Evolutionary conservation across 1,140 invertebrate genomes (phyloP), one percentile per base, ranked within the genome.

Genomic region (Odontomachus brunneus): DNA sequence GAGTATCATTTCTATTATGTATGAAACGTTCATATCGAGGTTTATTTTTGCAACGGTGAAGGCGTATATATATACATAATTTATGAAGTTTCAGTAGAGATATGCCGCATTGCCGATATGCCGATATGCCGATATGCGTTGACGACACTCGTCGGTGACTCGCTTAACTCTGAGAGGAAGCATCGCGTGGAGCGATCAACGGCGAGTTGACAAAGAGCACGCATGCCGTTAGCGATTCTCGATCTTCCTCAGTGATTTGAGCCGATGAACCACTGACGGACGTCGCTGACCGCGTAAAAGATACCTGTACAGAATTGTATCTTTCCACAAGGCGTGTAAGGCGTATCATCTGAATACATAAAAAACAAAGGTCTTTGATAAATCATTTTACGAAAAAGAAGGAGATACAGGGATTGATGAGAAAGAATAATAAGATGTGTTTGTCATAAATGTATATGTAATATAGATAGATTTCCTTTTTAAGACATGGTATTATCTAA

Each of bases 41-140:
- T 86, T 89, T 89, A 90, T 90, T 90, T 88, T 89, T 90, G 69
- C 85, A 89, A 84, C 9, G 83, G 57, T 84, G 81, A 84, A 85
- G 55, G 53, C 72, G 62, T 63, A 71, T 59, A 44, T 65, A 33
- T 29, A 44, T 66, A 81, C 65, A 71, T 74, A 80, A 83, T 85
- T 87, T 85, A 69, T 80, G 72, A 78, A 78, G 33, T 69, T 66
- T 26, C 57, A 75, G 53, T 44, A 44, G 29, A 5, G 29, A 5
- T 2, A n/a, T n/a, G n/a, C n/a, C n/a, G n/a, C n/a, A n/a, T n/a
- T n/a, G n/a, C n/a, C n/a, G 29, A 5, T 33, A 33, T 33, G 29
- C 29, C 29, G n/a, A n/a, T n/a, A 2, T 33, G 29, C 29, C n/a
- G n/a, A n/a, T n/a, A n/a, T 44, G 38, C 38, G 38, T 44, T 11